A percentile compares a stretch with the other conserved stretches of the same genome.
phyloP scores from a whole-genome alignment of 1,140 invertebrate genomes.

The Wiebesia pumilae region DNA sequence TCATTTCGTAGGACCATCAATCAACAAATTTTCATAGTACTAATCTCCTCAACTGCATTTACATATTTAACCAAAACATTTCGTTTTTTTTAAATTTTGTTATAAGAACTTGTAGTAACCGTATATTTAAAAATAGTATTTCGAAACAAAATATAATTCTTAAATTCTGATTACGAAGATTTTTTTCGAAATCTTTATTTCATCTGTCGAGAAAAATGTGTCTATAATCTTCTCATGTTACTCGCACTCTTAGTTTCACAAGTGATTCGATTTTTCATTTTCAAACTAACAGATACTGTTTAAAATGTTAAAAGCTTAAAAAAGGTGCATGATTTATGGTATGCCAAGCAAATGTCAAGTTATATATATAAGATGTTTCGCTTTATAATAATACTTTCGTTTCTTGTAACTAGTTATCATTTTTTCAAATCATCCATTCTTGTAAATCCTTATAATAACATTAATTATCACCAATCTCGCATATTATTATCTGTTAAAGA shows the following conservation, averaged over 20 bases:
- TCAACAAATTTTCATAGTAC: slow-evolving; percentile 1
- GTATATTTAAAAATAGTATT: neutral
- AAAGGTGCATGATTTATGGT: neutral
- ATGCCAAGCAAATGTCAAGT: neutral
- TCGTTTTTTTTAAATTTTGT: neutral
- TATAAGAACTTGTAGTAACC: neutral
- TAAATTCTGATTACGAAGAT: neutral
- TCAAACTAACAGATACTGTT: neutral
- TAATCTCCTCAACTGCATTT: neutral
- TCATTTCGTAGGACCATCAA: neutral
- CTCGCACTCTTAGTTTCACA: neutral
- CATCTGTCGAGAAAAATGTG: neutral
- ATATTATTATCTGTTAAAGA: neutral
- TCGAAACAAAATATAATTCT: neutral
- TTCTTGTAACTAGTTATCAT: neutral
- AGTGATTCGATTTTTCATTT: neutral
- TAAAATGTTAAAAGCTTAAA: neutral
- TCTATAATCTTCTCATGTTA: neutral
- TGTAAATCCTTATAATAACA: neutral
- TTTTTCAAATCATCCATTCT: neutral
- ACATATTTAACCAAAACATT: neutral
- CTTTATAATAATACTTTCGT: neutral
- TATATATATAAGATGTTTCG: neutral
- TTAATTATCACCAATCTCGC: neutral
- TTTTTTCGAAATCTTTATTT: neutral